A percentile compares a stretch with the other conserved stretches of the same genome.
Conservation (phyloP, 1,140 invertebrate genomes). For the Eumaeus atala region DNA sequence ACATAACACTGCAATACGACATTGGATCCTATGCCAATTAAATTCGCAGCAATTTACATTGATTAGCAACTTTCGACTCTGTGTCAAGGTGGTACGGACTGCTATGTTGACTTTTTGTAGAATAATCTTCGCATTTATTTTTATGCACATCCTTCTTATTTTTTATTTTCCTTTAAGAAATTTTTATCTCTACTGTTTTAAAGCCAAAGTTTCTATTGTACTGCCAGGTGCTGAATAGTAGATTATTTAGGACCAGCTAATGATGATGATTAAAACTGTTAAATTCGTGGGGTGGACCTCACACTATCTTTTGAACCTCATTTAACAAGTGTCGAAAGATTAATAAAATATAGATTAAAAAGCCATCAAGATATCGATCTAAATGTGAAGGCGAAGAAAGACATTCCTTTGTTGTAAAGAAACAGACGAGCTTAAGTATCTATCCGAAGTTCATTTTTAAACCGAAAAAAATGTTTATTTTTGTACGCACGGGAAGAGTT, state of each 20-base stretch:
- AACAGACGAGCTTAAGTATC: neutral
- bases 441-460: conserved; percentile 7
- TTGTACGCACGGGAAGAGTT: neutral
- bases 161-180: neutral
- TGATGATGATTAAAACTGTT: no score
- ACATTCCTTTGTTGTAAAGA: conserved; percentile 10
- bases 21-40: conserved; percentile 18
- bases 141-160: neutral
- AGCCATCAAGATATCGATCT: conserved; percentile 4
- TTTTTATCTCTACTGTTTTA: no score
- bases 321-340: neutral
- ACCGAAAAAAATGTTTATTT: conserved; percentile 9
- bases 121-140: no score
- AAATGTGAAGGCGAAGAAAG: conserved; percentile 3
- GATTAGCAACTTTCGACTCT: conserved; percentile 17
- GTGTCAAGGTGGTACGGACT: conserved; percentile 10
- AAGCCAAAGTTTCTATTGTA: no score
- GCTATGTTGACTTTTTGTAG: conserved; percentile 7
- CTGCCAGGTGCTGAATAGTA: no score
- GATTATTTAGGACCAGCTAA: no score
- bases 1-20: conserved; percentile 18
- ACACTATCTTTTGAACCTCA: no score
- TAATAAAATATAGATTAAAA: conserved; percentile 3
- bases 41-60: conserved; percentile 15
- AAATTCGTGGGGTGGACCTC: no score